These are phyloP conservation scores for Metallyticus violacea DNA, from an alignment of 2,888 invertebrate genomes.

Conservation along the genomic window DNA sequence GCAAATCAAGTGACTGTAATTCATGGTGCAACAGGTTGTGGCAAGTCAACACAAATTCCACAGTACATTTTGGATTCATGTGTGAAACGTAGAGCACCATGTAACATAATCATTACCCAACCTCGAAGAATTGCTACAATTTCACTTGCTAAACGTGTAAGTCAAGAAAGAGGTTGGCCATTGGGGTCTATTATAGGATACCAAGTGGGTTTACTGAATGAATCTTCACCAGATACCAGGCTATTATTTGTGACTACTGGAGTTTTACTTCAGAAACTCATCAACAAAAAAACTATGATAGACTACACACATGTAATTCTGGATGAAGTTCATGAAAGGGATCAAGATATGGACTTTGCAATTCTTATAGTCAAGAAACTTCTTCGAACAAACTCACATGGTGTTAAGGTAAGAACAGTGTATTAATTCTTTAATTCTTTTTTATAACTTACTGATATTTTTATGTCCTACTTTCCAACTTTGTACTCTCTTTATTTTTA, in stretches of 20 bases:
- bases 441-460: too few relatives aligned
- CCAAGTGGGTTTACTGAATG: slow-evolving; percentile 74
- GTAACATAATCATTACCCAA: slow-evolving; percentile 90
- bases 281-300: slow-evolving; percentile 65
- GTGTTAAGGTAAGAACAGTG: slow-evolving; percentile 63
- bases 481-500: too few relatives aligned
- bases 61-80: slow-evolving; percentile 88
- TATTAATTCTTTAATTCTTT: too few relatives aligned
- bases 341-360: slow-evolving; percentile 88
- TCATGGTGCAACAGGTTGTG: slow-evolving; percentile 93
- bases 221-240: slow-evolving; percentile 64
- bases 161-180: slow-evolving; percentile 78
- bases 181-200: slow-evolving; percentile 83
- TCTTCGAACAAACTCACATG: slow-evolving; percentile 61
- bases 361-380: slow-evolving; percentile 78
- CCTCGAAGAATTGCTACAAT: slow-evolving; percentile 92
- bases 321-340: slow-evolving; percentile 93
- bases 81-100: slow-evolving; percentile 58
- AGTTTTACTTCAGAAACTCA: slow-evolving; percentile 76
- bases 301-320: slow-evolving; percentile 85
- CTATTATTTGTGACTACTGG: slow-evolving; percentile 88
- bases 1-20: slow-evolving; percentile 75
- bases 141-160: slow-evolving; percentile 82
- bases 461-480: too few relatives aligned
- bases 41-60: slow-evolving; percentile 89